A percentile compares a stretch with the other conserved stretches of the same genome.
Evolutionary conservation across 2,113 vertebrate species (phyloP).

Genomic region (Cervus canadensis): DNA sequence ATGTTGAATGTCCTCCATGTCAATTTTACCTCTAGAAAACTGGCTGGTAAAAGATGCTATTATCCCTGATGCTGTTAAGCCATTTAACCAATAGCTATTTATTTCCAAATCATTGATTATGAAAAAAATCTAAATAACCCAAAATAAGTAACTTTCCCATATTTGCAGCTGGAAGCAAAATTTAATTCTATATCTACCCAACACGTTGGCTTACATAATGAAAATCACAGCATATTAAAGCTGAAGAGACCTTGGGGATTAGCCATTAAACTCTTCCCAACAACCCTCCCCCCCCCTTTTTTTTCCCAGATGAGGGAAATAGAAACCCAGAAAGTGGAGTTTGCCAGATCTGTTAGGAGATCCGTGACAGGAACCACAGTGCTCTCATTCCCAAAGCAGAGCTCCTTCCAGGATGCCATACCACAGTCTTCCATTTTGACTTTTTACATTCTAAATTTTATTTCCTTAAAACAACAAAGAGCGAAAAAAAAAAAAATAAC

Average conservation of each 20-base stretch:
- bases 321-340: background rate
- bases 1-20: background rate
- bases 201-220: background rate
- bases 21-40: background rate
- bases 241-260: background rate
- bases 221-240: background rate
- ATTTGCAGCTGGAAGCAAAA: background rate
- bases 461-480: constrained; percentile 22
- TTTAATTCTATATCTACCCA: background rate
- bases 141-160: background rate
- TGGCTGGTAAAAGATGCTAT: background rate
- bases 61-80: background rate
- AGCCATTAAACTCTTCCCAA: background rate
- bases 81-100: background rate
- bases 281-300: fast-evolving
- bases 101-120: background rate
- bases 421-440: background rate
- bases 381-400: too few relatives aligned
- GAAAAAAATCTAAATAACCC: background rate
- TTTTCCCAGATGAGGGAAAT: background rate
- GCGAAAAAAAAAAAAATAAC: background rate
- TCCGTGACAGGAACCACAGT: background rate
- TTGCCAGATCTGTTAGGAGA: background rate
- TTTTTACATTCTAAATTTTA: background rate
- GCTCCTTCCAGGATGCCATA: background rate